Percentiles rank a stretch among this genome's conserved stretches.
phyloP scores from a whole-genome alignment of 2,888 invertebrate species.

The Stenolophus ochropezus region DNA sequence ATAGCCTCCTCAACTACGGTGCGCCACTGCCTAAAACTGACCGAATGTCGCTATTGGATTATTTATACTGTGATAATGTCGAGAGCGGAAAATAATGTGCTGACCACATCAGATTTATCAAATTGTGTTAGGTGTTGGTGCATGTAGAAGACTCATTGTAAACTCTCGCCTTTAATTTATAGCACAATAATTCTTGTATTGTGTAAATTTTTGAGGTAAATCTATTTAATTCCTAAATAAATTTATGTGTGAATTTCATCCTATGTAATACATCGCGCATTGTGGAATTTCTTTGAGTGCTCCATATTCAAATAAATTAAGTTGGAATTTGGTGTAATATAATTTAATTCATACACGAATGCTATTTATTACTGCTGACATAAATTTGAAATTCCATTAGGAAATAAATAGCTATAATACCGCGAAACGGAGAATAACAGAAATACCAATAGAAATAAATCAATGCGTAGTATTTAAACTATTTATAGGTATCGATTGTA shows the following conservation, averaged over 20 bases:
- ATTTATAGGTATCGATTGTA: not conserved
- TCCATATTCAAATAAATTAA: not conserved
- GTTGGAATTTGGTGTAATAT: not conserved
- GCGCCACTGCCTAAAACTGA: too few species aligned
- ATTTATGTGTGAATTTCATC: not conserved
- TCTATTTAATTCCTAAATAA: not conserved
- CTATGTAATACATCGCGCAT: not conserved
- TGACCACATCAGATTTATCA: too few species aligned
- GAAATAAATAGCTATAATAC: slow-evolving; percentile 13
- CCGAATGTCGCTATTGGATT: too few species aligned
- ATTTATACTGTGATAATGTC: too few species aligned
- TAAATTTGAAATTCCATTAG: slow-evolving; percentile 19
- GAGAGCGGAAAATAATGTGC: too few species aligned
- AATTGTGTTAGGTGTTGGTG: too few species aligned
- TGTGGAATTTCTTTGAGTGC: not conserved
- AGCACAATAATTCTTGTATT: not conserved
- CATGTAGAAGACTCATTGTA: too few species aligned
- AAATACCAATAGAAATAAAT: slow-evolving; percentile 8
- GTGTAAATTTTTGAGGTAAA: not conserved
- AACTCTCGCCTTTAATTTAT: too few species aligned
- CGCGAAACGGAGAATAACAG: not conserved
- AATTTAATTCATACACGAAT: not conserved
- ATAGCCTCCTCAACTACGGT: too few species aligned
- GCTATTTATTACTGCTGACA: not conserved
- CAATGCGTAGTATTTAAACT: slow-evolving; percentile 29